Evolutionary conservation across 2,113 vertebrate genomes (phyloP).

Genomic region (Istiophorus platypterus): DNA sequence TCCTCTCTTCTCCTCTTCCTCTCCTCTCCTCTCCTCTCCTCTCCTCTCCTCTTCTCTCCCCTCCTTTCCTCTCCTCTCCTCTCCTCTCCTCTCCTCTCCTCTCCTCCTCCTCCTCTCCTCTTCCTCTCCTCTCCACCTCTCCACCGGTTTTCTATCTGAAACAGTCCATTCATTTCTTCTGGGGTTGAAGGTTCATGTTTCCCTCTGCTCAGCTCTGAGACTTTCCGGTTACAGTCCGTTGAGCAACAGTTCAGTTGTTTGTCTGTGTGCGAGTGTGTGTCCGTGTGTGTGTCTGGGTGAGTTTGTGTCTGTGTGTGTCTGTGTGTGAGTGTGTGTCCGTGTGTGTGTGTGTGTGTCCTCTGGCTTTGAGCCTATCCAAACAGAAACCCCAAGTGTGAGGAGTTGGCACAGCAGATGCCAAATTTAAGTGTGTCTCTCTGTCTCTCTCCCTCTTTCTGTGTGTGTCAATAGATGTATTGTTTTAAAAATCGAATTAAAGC

Average conservation of each 20-base stretch:
- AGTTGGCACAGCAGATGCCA: conserved; percentile 24
- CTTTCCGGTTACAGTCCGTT: conserved; percentile 44
- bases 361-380: conserved; percentile 44
- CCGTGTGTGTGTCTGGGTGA: conserved; percentile 30
- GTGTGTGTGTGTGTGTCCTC: conserved; percentile 33
- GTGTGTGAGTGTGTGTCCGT: conserved; percentile 32
- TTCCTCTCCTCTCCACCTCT: too few relatives aligned
- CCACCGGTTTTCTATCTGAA: not conserved
- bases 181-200: conserved; percentile 33
- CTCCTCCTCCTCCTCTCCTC: too few relatives aligned
- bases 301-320: conserved; percentile 34
- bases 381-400: conserved; percentile 43
- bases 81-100: too few relatives aligned
- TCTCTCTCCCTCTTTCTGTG: not conserved
- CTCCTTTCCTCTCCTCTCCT: too few relatives aligned
- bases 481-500: too few relatives aligned
- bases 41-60: too few relatives aligned
- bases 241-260: conserved; percentile 40
- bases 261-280: conserved; percentile 30
- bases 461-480: not conserved
- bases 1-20: too few relatives aligned
- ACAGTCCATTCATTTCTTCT: conserved; percentile 13
- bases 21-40: too few relatives aligned
- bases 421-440: not conserved
- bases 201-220: conserved; percentile 29